Percentiles rank a stretch among this genome's conserved stretches.
These are phyloP conservation scores for Beris chalybata DNA, from an alignment of 2,888 invertebrate genomes.

Conservation along the genomic window DNA sequence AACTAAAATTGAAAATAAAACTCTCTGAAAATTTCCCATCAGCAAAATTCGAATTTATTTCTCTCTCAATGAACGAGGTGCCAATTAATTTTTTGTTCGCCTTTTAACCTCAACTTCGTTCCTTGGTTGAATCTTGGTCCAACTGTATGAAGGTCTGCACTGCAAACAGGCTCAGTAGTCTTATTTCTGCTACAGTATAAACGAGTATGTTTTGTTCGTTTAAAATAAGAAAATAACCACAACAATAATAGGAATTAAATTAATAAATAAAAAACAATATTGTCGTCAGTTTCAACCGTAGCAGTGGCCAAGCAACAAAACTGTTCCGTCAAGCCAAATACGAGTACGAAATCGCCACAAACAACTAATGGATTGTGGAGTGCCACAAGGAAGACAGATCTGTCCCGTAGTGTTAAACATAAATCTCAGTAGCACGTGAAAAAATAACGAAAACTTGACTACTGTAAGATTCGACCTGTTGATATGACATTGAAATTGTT, in stretches of 20 bases:
- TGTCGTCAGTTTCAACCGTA: background rate
- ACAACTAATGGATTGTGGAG: conserved; percentile 9
- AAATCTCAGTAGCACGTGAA: conserved; percentile 35
- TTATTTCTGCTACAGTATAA: background rate
- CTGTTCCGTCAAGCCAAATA: conserved; percentile 6
- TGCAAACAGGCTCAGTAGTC: no score
- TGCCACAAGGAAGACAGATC: conserved; percentile 34
- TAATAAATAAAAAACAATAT: background rate
- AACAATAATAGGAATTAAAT: background rate
- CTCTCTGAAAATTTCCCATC: no score
- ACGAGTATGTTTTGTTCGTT: background rate
- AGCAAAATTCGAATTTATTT: no score
- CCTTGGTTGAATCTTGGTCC: conserved; percentile 15
- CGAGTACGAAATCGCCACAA: background rate
- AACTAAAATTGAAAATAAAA: no score
- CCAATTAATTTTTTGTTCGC: conserved; percentile 36
- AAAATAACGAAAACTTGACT: conserved; percentile 35
- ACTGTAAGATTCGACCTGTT: conserved; percentile 36
- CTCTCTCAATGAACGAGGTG: conserved; percentile 34
- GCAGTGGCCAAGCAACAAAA: background rate
- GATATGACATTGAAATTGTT: conserved; percentile 40
- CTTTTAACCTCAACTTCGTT: conserved; percentile 32
- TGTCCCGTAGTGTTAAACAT: conserved; percentile 37
- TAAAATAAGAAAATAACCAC: background rate
- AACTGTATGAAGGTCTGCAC: background rate